Evolutionary conservation across 2,797 vertebrate genomes (phyloP).

Genomic region (Numenius phaeopus): DNA sequence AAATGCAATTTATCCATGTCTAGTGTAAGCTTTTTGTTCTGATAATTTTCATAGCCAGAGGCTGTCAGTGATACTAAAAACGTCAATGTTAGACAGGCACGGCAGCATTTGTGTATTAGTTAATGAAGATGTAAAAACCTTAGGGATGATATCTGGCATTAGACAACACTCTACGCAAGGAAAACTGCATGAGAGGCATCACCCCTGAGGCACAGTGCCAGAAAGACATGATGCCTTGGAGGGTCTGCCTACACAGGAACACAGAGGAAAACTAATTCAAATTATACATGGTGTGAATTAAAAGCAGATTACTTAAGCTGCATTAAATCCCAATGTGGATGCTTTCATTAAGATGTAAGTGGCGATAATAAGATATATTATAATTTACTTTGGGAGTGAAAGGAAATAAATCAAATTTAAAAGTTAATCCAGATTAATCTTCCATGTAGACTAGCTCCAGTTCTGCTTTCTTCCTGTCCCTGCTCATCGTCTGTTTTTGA

Average conservation of each 20-base stretch:
- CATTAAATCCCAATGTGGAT: not conserved
- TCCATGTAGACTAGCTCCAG: not conserved
- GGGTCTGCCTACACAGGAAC: not conserved
- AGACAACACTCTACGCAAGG: not conserved
- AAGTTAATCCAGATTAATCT: not conserved
- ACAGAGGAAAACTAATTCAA: slow-evolving; percentile 13
- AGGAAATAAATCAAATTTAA: not conserved
- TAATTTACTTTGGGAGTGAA: slow-evolving; percentile 9
- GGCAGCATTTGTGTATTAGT: not conserved
- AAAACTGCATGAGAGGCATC: not conserved
- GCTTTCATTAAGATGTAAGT: slow-evolving; percentile 18
- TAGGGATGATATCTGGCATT: not conserved
- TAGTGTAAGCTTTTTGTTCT: not conserved
- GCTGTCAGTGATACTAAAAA: not conserved
- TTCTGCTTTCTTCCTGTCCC: not conserved
- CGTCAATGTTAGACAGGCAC: not conserved
- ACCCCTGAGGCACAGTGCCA: not conserved
- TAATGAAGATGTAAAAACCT: slow-evolving; percentile 17
- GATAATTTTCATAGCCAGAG: not conserved
- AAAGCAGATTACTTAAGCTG: slow-evolving; percentile 28
- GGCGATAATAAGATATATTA: not conserved
- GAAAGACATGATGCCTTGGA: not conserved
- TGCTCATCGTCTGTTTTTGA: not conserved
- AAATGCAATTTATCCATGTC: not conserved
- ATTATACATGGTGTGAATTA: slow-evolving; percentile 11